Percentiles rank a stretch among this genome's conserved stretches.
phyloP scores from a whole-genome alignment of 2,113 vertebrate species.

The Monopterus albus region DNA sequence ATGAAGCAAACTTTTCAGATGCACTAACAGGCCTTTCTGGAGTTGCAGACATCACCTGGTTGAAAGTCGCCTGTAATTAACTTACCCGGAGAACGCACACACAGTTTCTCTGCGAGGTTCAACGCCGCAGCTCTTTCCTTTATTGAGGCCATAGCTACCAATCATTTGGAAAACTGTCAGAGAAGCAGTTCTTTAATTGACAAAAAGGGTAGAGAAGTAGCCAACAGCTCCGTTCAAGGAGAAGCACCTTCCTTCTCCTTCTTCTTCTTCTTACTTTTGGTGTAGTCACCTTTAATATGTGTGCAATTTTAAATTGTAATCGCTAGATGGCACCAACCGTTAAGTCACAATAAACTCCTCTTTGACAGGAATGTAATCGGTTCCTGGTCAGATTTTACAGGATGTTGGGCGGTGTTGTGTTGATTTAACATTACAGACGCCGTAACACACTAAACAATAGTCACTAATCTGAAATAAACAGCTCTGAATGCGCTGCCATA shows the following conservation, averaged over 20 bases:
- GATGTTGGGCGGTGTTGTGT: background rate
- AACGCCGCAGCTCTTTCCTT: slow-evolving; percentile 69
- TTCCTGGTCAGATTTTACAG: background rate
- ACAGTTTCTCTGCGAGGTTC: slow-evolving; percentile 71
- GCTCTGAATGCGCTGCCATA: too few species aligned
- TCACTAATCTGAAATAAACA: too few species aligned
- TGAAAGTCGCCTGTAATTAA: background rate
- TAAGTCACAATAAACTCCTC: background rate
- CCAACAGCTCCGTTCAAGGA: background rate
- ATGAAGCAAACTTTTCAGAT: background rate
- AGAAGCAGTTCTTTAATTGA: background rate
- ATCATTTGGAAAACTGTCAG: background rate
- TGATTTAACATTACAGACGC: background rate
- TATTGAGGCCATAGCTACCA: slow-evolving; percentile 62
- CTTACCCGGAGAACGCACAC: slow-evolving; percentile 62
- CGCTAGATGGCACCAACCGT: slow-evolving; percentile 58
- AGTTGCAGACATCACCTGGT: background rate
- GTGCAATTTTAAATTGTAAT: background rate
- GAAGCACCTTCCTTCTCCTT: too few species aligned
- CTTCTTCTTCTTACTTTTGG: too few species aligned
- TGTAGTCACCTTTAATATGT: rapidly evolving
- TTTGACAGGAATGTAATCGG: background rate
- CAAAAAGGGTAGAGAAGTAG: background rate
- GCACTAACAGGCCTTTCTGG: background rate
- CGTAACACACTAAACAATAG: too few species aligned